Conservation (phyloP, 2,888 invertebrate genomes). For the Yponomeuta evonymella region DNA sequence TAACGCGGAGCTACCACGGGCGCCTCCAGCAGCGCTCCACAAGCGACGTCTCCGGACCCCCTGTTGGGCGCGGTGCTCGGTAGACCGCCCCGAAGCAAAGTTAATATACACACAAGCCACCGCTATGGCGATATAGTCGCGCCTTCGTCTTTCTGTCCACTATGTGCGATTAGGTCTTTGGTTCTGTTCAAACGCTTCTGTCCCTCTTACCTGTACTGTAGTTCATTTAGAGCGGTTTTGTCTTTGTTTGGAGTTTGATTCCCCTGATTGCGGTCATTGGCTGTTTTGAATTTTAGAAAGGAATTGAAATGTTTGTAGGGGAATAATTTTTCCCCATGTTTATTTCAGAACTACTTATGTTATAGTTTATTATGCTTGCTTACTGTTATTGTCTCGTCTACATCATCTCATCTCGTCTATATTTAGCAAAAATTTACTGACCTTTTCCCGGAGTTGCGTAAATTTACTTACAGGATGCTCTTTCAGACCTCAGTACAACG, state of each 20-base stretch:
- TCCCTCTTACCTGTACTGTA: conserved; percentile 37
- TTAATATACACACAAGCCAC: conserved; percentile 71
- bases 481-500: not conserved
- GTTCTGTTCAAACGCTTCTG: conserved; percentile 64
- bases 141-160: conserved; percentile 72
- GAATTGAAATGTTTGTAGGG: not conserved
- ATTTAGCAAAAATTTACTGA: not conserved
- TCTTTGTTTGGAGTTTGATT: not conserved
- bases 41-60: conserved; percentile 87
- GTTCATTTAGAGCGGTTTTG: not conserved
- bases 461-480: not conserved
- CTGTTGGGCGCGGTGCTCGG: conserved; percentile 87
- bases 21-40: conserved; percentile 74
- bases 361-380: too few species aligned
- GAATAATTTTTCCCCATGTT: too few species aligned
- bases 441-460: not conserved
- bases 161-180: conserved; percentile 72
- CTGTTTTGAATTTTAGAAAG: not conserved
- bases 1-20: conserved; percentile 46
- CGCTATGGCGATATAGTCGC: conserved; percentile 72
- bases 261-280: not conserved
- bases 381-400: too few species aligned
- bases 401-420: too few species aligned
- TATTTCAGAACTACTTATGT: too few species aligned
- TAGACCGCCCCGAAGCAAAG: conserved; percentile 80